phyloP scores from a whole-genome alignment of 1,140 invertebrate species.

The Diachasmimorpha longicaudata region DNA sequence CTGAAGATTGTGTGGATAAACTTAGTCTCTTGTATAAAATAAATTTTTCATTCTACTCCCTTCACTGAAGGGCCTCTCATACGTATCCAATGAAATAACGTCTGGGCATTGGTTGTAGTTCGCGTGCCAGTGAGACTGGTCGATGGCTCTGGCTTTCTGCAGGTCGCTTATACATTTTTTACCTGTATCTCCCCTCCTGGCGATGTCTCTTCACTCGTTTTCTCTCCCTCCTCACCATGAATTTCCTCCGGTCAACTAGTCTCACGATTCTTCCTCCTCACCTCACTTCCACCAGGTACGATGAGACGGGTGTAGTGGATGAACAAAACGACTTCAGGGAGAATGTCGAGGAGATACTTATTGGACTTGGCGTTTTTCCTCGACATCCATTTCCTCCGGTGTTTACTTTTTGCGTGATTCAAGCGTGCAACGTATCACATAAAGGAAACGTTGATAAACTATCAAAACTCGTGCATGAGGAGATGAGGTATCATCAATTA shows the following conservation, averaged over 20 bases:
- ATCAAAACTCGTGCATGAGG: no score
- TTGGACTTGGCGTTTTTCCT: constrained; percentile 19
- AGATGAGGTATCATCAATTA: not conserved
- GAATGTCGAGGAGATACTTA: constrained; percentile 14
- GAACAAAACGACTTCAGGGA: constrained; percentile 30
- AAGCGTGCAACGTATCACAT: not conserved
- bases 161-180: not conserved
- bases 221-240: not conserved
- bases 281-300: no score
- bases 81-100: not conserved
- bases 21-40: not conserved
- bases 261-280: constrained; percentile 35
- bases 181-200: not conserved
- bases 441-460: not conserved
- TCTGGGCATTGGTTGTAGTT: not conserved
- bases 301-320: constrained; percentile 18
- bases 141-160: not conserved
- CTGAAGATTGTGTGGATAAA: not conserved
- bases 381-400: not conserved
- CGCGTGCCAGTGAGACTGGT: constrained; percentile 22
- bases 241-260: constrained; percentile 37
- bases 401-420: constrained; percentile 4
- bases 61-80: not conserved
- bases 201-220: not conserved
- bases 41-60: not conserved